Evolutionary conservation across 2,113 vertebrate genomes (phyloP), one percentile per base, ranked within the genome.

Genomic region (Loxodonta africana): DNA sequence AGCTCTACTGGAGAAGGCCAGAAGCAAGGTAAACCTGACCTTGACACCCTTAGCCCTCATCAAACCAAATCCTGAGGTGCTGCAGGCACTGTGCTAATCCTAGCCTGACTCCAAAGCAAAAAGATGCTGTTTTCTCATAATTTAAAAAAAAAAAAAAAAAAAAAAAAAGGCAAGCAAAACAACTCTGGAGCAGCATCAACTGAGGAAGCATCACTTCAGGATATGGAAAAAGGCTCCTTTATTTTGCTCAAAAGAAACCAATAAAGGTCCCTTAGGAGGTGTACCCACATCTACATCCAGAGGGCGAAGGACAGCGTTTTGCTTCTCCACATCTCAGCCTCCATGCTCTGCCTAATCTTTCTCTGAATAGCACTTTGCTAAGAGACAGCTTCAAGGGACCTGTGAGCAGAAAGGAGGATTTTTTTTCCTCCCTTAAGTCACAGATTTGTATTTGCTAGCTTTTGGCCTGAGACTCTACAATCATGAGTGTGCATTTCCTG

Each of bases 351-450:
- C 76, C 76, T 74, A 84, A 88, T 83, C 97, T 80, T 89, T 91
- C 93, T 95, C 88, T 76, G 51, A 95, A 90, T 21, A 95, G 85
- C n/a, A 90, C 44, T 88, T 92, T 94, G 57, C 93, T 95, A 96
- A 85, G 76, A 93, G 26, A 94, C 20, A 33, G 67, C 41, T 46
- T 96, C 73, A 37, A 74, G 71, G 86, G 71, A 92, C 37, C 53
- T 94, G 51, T 30, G 53, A 87, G 48, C 57, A 93, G 46, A 95
- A 71, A 74, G 46, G n/a, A 30, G 37, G 17, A 53, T 83, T 28
- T 94, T 80, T 80, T 83, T 82, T 5, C 51, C 71, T 83, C 48
- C 65, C 63, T n/a, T 41, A 88, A 88, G 65, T 92, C n/a, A 89
- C 80, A 41, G 28, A 33, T 57, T 94, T 90, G 25, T 80, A 92